A percentile compares a stretch with the other conserved stretches of the same genome.
These are phyloP conservation scores for Turdus rufiventris DNA, from an alignment of 2,113 vertebrate genomes.

Conservation along the genomic window DNA sequence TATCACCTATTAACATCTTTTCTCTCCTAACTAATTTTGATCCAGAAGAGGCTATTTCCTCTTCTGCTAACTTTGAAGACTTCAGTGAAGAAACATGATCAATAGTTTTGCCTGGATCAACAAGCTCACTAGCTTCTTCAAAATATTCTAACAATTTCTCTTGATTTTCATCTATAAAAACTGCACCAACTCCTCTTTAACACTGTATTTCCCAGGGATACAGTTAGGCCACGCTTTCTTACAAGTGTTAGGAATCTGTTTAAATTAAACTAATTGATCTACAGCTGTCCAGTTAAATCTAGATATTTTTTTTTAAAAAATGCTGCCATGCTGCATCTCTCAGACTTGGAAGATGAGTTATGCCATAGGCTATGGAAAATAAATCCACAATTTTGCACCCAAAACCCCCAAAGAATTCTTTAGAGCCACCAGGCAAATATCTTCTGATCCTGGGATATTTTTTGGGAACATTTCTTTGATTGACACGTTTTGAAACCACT, in stretches of 20 bases:
- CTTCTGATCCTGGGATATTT: background rate
- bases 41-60: background rate
- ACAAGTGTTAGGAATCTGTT: background rate
- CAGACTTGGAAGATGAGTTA: background rate
- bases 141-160: background rate
- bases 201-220: background rate
- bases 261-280: background rate
- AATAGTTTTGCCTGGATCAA: background rate
- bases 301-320: background rate
- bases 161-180: background rate
- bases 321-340: background rate
- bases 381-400: background rate
- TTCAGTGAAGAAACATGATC: background rate
- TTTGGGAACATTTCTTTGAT: background rate
- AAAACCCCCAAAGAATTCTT: background rate
- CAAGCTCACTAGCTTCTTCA: background rate
- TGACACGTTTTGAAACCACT: background rate
- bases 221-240: background rate
- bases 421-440: background rate
- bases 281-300: background rate
- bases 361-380: background rate
- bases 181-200: background rate
- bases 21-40: background rate
- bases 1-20: background rate
- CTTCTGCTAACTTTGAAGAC: background rate